phyloP scores from a whole-genome alignment of 2,888 invertebrate genomes.

The Linnaemya vulpina region DNA sequence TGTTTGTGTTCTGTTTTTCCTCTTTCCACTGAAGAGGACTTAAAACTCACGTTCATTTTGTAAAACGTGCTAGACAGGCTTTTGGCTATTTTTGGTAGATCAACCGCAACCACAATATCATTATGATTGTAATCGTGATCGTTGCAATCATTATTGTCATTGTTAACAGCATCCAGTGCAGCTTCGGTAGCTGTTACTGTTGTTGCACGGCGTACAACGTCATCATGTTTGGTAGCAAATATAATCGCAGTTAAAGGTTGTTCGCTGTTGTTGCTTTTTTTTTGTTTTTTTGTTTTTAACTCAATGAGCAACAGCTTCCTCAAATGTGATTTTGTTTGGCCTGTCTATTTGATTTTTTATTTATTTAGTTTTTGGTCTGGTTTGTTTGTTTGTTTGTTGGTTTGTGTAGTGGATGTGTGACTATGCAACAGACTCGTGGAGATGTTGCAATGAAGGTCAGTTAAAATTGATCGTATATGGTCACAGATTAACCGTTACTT shows the following conservation, averaged over 20 bases:
- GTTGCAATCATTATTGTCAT: conserved; percentile 38
- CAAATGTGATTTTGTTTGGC: conserved; percentile 54
- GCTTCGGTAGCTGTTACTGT: conserved; percentile 53
- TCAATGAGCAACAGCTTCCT: conserved; percentile 43
- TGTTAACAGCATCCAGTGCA: conserved; percentile 41
- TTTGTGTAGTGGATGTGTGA: conserved; percentile 20
- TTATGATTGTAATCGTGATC: conserved; percentile 48
- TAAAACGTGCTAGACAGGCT: conserved; percentile 70
- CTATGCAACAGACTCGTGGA: conserved; percentile 15
- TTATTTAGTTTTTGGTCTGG: conserved; percentile 22
- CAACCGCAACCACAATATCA: conserved; percentile 49
- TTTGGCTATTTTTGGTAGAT: conserved; percentile 58
- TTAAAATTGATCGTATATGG: conserved; percentile 58
- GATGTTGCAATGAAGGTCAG: conserved; percentile 69
- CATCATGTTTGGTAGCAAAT: conserved; percentile 54
- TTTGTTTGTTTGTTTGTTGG: conserved; percentile 37
- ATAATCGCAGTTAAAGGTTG: conserved; percentile 66
- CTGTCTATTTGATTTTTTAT: conserved; percentile 11
- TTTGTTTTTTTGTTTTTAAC: conserved; percentile 1
- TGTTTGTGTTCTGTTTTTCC: background rate
- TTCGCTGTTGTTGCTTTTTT: conserved; percentile 30
- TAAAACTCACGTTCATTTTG: conserved; percentile 56
- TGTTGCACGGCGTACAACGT: conserved; percentile 39
- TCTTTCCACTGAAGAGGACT: conserved; percentile 35
- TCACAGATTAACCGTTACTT: conserved; percentile 59